phyloP scores from a whole-genome alignment of 2,113 vertebrate species.

The Nyctibius bracteatus region DNA sequence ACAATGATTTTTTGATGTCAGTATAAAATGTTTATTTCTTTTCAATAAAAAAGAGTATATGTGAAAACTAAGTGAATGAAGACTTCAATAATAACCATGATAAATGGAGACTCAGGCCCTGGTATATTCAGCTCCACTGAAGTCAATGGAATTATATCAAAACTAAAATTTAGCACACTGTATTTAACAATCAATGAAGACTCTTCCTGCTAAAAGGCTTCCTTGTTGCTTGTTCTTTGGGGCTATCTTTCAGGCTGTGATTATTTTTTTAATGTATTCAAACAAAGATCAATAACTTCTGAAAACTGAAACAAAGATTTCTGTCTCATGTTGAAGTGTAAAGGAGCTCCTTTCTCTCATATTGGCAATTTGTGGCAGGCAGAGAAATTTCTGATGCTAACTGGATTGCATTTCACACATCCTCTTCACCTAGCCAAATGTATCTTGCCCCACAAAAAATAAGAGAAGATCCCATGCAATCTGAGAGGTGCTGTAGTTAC shows the following conservation, averaged over 20 bases:
- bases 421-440: not conserved
- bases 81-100: not conserved
- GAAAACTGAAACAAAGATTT: slow-evolving; percentile 52
- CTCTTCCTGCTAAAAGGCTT: not conserved
- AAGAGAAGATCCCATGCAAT: not conserved
- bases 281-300: slow-evolving; percentile 63
- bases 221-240: not conserved
- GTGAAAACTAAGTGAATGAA: not conserved
- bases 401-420: slow-evolving; percentile 54
- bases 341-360: slow-evolving; percentile 30
- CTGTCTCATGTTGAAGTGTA: slow-evolving; percentile 34
- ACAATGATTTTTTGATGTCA: not conserved
- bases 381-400: slow-evolving; percentile 56
- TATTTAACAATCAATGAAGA: not conserved
- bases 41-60: not conserved
- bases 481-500: not conserved
- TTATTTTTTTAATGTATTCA: slow-evolving; percentile 2
- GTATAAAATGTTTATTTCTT: not conserved
- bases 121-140: not conserved
- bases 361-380: not conserved
- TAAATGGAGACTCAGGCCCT: not conserved
- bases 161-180: not conserved
- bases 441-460: not conserved
- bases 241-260: not conserved
- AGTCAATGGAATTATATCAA: not conserved